phyloP scores from a whole-genome alignment of 1,140 invertebrate genomes.

The Tetragonula clypearis region DNA sequence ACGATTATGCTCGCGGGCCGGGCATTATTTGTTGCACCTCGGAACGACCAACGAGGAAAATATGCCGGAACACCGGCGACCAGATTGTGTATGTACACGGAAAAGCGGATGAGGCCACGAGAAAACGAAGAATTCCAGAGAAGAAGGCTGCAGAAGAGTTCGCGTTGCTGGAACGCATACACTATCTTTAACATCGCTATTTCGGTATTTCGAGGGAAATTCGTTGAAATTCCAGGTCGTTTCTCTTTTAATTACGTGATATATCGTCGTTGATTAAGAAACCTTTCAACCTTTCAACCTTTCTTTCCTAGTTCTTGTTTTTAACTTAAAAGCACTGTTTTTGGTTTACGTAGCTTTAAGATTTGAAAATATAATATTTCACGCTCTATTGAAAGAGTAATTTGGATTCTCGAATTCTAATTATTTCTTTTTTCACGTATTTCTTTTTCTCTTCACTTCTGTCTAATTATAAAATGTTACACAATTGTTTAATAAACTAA shows the following conservation, averaged over 20 bases:
- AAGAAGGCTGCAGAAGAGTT: neutral
- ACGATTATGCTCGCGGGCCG: neutral
- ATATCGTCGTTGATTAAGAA: neutral
- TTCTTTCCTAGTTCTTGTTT: too few species aligned
- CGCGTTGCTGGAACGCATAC: neutral
- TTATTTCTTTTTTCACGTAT: too few species aligned
- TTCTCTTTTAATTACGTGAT: neutral
- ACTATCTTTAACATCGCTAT: neutral
- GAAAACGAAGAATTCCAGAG: neutral
- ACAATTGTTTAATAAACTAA: too few species aligned
- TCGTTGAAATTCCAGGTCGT: neutral
- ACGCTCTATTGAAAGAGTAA: too few species aligned
- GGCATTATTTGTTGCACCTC: slow-evolving; percentile 15
- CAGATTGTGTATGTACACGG: neutral
- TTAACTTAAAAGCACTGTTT: too few species aligned
- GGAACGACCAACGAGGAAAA: neutral
- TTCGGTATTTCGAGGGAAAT: neutral
- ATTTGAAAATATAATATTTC: too few species aligned
- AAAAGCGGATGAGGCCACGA: neutral
- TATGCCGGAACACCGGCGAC: neutral
- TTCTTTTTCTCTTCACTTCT: too few species aligned
- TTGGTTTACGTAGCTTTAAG: too few species aligned
- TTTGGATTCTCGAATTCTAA: too few species aligned
- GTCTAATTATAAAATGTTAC: too few species aligned
- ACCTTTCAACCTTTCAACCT: neutral